Evolutionary conservation across 35 echinoderm and acorn worm species (phyloP).

Genomic region (Amphiura filiformis): DNA sequence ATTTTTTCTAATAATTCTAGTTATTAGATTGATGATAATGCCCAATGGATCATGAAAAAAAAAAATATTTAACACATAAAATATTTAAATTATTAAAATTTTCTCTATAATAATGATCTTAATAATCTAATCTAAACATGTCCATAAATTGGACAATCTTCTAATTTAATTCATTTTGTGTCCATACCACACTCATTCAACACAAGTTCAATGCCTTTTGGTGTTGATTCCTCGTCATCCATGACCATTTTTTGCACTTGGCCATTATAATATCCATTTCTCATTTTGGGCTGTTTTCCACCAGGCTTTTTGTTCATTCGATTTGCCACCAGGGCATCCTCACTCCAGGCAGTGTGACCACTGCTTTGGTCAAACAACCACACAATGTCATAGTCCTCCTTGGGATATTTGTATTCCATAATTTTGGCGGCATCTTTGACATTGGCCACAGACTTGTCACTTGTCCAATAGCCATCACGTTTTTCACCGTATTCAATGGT

Average conservation of each 20-base stretch:
- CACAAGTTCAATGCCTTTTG: background rate
- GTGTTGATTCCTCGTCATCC: background rate
- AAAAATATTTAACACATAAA: no score
- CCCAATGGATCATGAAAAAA: no score
- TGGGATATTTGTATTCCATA: background rate
- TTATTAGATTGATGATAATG: no score
- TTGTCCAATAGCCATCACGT: background rate
- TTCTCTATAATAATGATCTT: no score
- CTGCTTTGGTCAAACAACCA: constrained; percentile 12
- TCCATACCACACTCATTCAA: background rate
- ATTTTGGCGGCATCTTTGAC: background rate
- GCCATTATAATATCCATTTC: background rate
- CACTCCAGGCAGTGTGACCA: background rate
- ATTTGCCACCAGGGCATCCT: background rate
- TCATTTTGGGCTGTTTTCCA: constrained; percentile 6
- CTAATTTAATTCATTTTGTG: background rate
- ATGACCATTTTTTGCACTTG: background rate
- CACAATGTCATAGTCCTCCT: background rate
- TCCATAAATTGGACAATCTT: no score
- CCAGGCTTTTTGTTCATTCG: background rate
- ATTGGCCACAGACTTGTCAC: background rate
- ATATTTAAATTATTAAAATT: no score
- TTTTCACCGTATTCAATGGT: background rate
- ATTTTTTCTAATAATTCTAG: no score
- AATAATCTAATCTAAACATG: no score